These are phyloP conservation scores for Diloba caeruleocephala DNA, from an alignment of 2,888 invertebrate genomes.

Conservation along the genomic window DNA sequence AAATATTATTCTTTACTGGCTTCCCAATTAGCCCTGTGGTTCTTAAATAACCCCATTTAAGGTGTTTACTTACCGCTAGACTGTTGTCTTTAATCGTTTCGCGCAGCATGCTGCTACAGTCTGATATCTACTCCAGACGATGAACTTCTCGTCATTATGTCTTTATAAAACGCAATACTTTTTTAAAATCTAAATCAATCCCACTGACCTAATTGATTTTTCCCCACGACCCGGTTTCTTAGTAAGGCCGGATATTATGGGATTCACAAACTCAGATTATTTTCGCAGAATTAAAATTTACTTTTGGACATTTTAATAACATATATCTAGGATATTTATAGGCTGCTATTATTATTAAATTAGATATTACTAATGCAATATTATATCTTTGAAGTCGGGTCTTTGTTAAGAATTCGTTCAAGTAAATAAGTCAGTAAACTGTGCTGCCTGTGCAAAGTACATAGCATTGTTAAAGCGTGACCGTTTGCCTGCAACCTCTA, in stretches of 20 bases:
- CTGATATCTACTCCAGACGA: slow-evolving; percentile 31
- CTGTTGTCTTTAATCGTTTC: slow-evolving; percentile 58
- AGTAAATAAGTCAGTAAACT: slow-evolving; percentile 3
- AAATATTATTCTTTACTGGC: too few species aligned
- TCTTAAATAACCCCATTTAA: too few species aligned
- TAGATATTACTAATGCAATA: slow-evolving; percentile 7
- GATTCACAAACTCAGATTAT: slow-evolving; percentile 23
- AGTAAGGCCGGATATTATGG: slow-evolving; percentile 56
- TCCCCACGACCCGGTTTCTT: slow-evolving; percentile 57
- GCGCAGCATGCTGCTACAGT: slow-evolving; percentile 27
- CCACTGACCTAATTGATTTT: slow-evolving; percentile 54
- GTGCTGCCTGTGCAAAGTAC: slow-evolving; percentile 24
- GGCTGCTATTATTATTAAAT: too few species aligned
- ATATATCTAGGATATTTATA: too few species aligned
- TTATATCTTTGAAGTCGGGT: slow-evolving; percentile 16
- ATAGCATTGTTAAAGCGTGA: not conserved
- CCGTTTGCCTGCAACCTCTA: not conserved
- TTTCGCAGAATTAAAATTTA: slow-evolving; percentile 13
- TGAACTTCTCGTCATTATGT: slow-evolving; percentile 29
- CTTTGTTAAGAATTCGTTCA: slow-evolving; percentile 2
- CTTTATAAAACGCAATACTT: slow-evolving; percentile 28
- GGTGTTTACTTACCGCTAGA: slow-evolving; percentile 60
- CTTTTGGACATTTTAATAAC: slow-evolving; percentile 22
- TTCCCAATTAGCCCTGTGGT: too few species aligned
- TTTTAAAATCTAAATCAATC: slow-evolving; percentile 44